Evolutionary conservation across 1,140 invertebrate species (phyloP), one percentile per base, ranked within the genome.

Genomic region (Laodelphax striatellus): DNA sequence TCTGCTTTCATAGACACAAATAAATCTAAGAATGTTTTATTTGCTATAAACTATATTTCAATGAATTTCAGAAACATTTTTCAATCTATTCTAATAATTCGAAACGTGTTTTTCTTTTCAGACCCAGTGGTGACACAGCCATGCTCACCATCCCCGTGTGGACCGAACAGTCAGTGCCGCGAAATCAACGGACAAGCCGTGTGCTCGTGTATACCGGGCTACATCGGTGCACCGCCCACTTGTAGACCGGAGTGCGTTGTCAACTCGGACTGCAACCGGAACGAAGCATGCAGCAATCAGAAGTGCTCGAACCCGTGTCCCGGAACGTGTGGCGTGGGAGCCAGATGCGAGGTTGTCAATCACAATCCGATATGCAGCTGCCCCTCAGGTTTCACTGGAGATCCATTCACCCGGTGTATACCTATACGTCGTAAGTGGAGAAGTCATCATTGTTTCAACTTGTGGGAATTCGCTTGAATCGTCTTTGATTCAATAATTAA

Each of bases 201-300:
- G 0, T 90, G 87, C 65, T 80, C 81, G 21, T 90, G 87, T 66
- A 72, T 80, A 63, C 77, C 55, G 13, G 81, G 75, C 41, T 87
- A 84, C 64, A 73, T 82, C n/a, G 86, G 86, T 55, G 79, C 74
- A 61, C 83, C 86, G 61, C 85, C 85, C 24, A 84, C 82, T 66
- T 87, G 85, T 65, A 76, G 81, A 66, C 84, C 86, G 31, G 86
- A 89, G 71, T 89, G 86, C 73, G 76, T 79, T 5, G 79, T 86
- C 16, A 85, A 87, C 70, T 76, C 84, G 0, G 86, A 88, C 66
- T 89, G 86, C 71, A 70, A 79, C 24, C 79, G 79, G 61, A 79
- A 78, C 60, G 73, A 76, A 66, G 84, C 84, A 5, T 89, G 86
- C 68, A 80, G 83, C 41, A 80, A 80, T 64, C 78, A 85, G 68